Percentiles rank a stretch among this genome's conserved stretches.
These are phyloP conservation scores for Botia almorhae DNA, from an alignment of 2,797 vertebrate genomes.

Conservation along the genomic window DNA sequence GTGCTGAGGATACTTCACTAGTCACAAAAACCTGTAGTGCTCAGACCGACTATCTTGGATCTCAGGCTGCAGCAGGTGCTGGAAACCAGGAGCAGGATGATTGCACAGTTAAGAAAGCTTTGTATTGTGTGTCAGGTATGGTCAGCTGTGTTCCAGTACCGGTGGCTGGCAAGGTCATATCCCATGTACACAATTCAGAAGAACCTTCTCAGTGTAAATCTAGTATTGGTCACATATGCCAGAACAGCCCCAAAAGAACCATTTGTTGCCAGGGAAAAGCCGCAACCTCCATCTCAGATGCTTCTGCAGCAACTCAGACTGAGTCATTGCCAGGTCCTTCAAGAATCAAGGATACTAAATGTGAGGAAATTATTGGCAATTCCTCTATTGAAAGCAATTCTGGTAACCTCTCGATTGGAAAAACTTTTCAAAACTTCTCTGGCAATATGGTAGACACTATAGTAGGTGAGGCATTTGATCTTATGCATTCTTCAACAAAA, in stretches of 20 bases:
- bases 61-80: constrained; percentile 62
- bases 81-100: constrained; percentile 74
- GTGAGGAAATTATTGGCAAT: constrained; percentile 31
- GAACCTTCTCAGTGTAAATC: constrained; percentile 67
- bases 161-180: constrained; percentile 88
- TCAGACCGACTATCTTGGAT: constrained; percentile 72
- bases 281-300: constrained; percentile 58
- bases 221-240: constrained; percentile 62
- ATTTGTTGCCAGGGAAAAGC: constrained; percentile 56
- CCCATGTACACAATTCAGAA: constrained; percentile 75
- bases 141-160: constrained; percentile 92
- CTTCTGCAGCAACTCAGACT: constrained; percentile 60
- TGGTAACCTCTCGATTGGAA: constrained; percentile 65
- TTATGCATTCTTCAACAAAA: constrained; percentile 80
- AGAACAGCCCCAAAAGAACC: constrained; percentile 64
- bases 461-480: constrained; percentile 89
- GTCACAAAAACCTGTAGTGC: constrained; percentile 78
- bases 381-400: constrained; percentile 51
- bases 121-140: constrained; percentile 92
- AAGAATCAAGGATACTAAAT: constrained; percentile 50
- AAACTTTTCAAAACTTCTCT: constrained; percentile 81
- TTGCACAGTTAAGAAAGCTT: constrained; percentile 90
- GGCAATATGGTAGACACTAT: constrained; percentile 89
- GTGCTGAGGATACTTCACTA: constrained; percentile 76
- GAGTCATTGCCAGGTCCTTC: constrained; percentile 55